Evolutionary conservation across 2,797 vertebrate species (phyloP).

Genomic region (Echeneis naucrates): DNA sequence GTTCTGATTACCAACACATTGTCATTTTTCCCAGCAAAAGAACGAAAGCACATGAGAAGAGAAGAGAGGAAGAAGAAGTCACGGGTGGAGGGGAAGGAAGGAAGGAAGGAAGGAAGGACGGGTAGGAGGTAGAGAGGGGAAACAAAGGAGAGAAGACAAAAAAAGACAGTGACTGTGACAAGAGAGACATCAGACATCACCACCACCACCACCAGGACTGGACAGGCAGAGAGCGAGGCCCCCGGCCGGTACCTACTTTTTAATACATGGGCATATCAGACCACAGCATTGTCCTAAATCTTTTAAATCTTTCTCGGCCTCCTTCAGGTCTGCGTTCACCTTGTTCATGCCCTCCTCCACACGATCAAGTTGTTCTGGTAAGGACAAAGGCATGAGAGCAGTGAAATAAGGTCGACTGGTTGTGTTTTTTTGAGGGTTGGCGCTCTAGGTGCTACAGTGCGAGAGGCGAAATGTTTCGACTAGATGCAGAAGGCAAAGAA

Average conservation of each 20-base stretch:
- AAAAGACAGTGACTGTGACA: constrained; percentile 98
- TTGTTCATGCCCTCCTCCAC: constrained; percentile 99
- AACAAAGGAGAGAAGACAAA: constrained; percentile 88
- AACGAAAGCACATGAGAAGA: constrained; percentile 94
- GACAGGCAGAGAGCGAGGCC: constrained; percentile 90
- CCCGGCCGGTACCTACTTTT: constrained; percentile 98
- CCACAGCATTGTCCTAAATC: constrained; percentile 99
- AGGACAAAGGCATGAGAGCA: constrained; percentile 99
- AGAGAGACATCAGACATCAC: constrained; percentile 87
- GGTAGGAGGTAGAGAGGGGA: constrained; percentile 62
- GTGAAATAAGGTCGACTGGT: constrained; percentile 89
- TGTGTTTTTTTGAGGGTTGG: constrained; percentile 23
- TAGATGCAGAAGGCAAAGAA: constrained; percentile 65
- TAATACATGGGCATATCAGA: constrained; percentile 98
- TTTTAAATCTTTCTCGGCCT: constrained; percentile 99
- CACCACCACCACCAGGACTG: constrained; percentile 86
- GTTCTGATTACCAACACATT: constrained; percentile 98
- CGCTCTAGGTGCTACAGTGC: constrained; percentile 62
- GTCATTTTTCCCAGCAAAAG: constrained; percentile 95
- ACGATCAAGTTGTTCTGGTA: constrained; percentile 99
- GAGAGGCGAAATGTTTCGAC: constrained; percentile 45
- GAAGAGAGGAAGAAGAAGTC: constrained; percentile 72
- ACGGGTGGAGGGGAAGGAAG: constrained; percentile 20
- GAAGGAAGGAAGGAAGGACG: constrained; percentile 2
- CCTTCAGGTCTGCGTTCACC: constrained; percentile 99